These are phyloP conservation scores for Odontocolon sp. DNA, from an alignment of 2,888 invertebrate genomes.

Conservation along the genomic window DNA sequence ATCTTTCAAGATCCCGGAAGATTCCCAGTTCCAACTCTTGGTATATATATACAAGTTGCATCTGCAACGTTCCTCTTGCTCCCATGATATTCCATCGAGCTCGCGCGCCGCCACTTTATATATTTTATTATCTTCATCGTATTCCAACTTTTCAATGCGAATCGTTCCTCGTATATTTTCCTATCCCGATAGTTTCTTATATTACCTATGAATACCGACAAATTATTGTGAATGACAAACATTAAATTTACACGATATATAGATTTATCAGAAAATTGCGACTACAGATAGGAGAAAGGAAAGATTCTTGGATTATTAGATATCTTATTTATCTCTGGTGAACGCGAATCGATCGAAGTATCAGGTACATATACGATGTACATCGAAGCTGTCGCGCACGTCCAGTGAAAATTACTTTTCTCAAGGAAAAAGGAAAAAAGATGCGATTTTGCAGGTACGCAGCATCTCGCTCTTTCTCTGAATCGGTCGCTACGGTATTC, in stretches of 20 bases:
- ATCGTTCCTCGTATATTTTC: constrained; percentile 27
- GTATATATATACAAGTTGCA: too few species aligned
- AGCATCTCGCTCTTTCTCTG: neutral
- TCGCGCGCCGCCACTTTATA: constrained; percentile 44
- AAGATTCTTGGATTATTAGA: constrained; percentile 16
- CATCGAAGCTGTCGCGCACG: constrained; percentile 30
- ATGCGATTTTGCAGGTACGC: neutral
- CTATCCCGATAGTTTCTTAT: constrained; percentile 7
- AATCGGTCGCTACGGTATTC: constrained; percentile 40
- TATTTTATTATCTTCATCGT: constrained; percentile 51
- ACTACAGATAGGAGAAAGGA: neutral
- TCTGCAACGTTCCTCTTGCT: too few species aligned
- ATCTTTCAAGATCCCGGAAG: constrained; percentile 53
- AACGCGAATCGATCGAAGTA: constrained; percentile 41
- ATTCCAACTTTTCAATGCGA: constrained; percentile 47
- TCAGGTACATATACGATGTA: constrained; percentile 5
- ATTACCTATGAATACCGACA: constrained; percentile 47
- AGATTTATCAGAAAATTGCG: constrained; percentile 41
- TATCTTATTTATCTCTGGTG: constrained; percentile 47
- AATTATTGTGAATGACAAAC: constrained; percentile 57
- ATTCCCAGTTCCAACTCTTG: too few species aligned
- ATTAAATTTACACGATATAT: constrained; percentile 33
- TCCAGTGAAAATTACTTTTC: constrained; percentile 54
- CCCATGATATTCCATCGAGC: constrained; percentile 13
- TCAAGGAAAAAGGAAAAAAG: constrained; percentile 15